Conservation (phyloP, 2,113 vertebrate species). For the Gasterosteus nipponicus region DNA sequence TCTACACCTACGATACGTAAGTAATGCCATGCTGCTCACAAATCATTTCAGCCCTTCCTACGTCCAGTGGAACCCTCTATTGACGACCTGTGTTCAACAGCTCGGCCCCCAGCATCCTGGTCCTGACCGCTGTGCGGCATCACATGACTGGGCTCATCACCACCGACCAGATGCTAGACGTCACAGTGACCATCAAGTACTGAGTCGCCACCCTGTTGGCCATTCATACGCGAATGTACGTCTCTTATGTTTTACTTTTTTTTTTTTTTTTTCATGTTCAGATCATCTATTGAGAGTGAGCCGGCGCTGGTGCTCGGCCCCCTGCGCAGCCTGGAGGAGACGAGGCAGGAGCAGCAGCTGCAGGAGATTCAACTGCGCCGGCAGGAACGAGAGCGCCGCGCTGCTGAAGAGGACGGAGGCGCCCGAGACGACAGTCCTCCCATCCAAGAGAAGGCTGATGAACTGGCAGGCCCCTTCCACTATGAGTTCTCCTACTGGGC, state of each 20-base stretch:
- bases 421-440: constrained; percentile 83
- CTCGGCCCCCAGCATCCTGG: constrained; percentile 94
- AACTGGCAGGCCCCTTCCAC: constrained; percentile 90
- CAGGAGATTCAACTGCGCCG: constrained; percentile 89
- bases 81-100: constrained; percentile 76
- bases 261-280: constrained; percentile 41
- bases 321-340: constrained; percentile 89
- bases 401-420: constrained; percentile 74
- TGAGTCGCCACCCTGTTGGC: neutral
- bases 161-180: constrained; percentile 93
- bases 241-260: neutral
- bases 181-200: constrained; percentile 96
- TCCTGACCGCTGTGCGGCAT: constrained; percentile 93
- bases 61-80: neutral
- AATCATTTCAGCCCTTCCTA: neutral
- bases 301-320: constrained; percentile 96
- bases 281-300: constrained; percentile 97
- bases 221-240: too few relatives aligned
- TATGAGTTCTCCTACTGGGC: constrained; percentile 99
- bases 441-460: constrained; percentile 90
- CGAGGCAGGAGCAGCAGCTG: constrained; percentile 91
- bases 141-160: constrained; percentile 94
- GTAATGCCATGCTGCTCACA: constrained; percentile 39
- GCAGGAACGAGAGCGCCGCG: constrained; percentile 88
- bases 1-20: constrained; percentile 98